These are phyloP conservation scores for Daboia siamensis DNA, from an alignment of 2,113 vertebrate genomes.

Conservation along the genomic window DNA sequence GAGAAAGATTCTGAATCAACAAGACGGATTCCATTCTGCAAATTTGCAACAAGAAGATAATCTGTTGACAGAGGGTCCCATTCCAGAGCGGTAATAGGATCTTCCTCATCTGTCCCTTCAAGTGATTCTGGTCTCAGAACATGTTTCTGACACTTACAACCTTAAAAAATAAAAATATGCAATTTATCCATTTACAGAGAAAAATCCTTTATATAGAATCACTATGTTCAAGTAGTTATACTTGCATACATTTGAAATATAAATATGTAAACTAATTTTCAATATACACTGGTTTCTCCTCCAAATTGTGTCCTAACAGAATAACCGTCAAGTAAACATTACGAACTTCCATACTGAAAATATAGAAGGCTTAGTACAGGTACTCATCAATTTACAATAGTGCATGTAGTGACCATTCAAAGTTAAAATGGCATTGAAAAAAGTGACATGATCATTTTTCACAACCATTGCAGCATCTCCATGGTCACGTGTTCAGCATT, in stretches of 20 bases:
- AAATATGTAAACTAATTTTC: neutral
- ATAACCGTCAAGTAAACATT: neutral
- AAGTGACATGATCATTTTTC: neutral
- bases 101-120: slow-evolving; percentile 94
- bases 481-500: neutral
- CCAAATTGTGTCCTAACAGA: neutral
- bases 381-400: neutral
- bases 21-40: slow-evolving; percentile 88
- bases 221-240: neutral
- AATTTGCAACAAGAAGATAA: slow-evolving; percentile 93
- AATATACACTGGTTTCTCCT: neutral
- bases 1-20: slow-evolving; percentile 87
- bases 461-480: neutral
- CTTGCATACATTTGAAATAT: neutral
- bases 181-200: neutral
- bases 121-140: slow-evolving; percentile 88
- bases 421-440: neutral
- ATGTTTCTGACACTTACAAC: slow-evolving; percentile 90
- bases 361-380: neutral
- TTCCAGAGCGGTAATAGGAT: slow-evolving; percentile 90
- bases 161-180: slow-evolving; percentile 64
- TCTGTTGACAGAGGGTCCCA: slow-evolving; percentile 94
- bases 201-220: neutral
- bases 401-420: too few species aligned
- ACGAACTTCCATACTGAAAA: neutral